A percentile compares a stretch with the other conserved stretches of the same genome.
phyloP scores from a whole-genome alignment of 1,140 invertebrate genomes.

The Doryteuthis pealeii region DNA sequence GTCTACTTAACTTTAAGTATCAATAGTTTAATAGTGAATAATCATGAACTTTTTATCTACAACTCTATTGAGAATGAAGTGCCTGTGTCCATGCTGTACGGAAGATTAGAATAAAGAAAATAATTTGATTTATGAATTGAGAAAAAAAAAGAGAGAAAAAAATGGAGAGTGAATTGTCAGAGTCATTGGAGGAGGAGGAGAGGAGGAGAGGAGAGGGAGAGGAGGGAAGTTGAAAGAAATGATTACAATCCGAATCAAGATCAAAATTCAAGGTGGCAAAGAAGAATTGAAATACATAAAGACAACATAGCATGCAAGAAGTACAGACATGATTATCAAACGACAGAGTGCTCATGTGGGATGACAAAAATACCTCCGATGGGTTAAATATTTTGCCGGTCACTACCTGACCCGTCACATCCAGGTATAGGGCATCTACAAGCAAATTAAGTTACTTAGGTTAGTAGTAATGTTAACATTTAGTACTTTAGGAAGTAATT shows the following conservation, averaged over 20 bases:
- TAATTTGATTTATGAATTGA: too few species aligned
- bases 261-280: background rate
- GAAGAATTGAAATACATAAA: background rate
- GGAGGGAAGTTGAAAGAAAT: background rate
- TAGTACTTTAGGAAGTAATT: too few species aligned
- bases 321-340: background rate
- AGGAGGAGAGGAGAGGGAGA: background rate
- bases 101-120: too few species aligned
- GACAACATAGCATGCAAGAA: background rate
- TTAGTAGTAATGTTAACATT: too few species aligned
- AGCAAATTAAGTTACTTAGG: background rate
- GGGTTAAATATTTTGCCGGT: constrained; percentile 96
- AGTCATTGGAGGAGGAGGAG: background rate
- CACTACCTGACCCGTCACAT: constrained; percentile 93
- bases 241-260: background rate
- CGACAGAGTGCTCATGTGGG: constrained; percentile 1
- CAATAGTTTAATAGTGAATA: too few species aligned
- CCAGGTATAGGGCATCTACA: constrained; percentile 84
- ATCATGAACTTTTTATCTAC: too few species aligned
- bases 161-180: background rate
- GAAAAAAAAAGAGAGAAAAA: too few species aligned
- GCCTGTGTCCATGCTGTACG: too few species aligned
- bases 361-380: constrained; percentile 77
- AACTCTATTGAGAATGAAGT: too few species aligned
- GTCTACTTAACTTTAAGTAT: too few species aligned